Evolutionary conservation across 2,888 invertebrate genomes (phyloP).

Genomic region (Autographa pulchrina): DNA sequence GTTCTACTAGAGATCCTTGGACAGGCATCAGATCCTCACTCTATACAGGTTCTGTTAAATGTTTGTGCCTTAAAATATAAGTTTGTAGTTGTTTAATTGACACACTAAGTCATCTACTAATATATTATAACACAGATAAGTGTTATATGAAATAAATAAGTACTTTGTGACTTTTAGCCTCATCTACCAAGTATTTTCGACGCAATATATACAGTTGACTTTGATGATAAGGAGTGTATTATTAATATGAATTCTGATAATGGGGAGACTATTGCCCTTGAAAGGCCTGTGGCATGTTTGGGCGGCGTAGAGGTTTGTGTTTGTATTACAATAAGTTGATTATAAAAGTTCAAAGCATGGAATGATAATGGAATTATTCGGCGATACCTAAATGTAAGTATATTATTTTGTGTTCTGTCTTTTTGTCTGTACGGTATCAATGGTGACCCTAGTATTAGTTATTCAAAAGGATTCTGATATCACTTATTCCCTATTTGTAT

Average conservation of each 20-base stretch:
- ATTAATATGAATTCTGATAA: conserved; percentile 93
- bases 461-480: too few relatives aligned
- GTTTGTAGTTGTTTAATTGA: background rate
- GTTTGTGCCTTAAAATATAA: background rate
- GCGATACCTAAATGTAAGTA: too few relatives aligned
- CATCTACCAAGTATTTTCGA: conserved; percentile 96
- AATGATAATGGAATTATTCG: too few relatives aligned
- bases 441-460: too few relatives aligned
- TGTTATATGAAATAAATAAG: background rate
- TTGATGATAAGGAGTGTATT: conserved; percentile 94
- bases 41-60: conserved; percentile 89
- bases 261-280: conserved; percentile 92
- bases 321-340: too few relatives aligned
- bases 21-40: conserved; percentile 96
- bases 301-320: conserved; percentile 93
- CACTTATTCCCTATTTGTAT: too few relatives aligned
- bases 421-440: too few relatives aligned
- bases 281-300: conserved; percentile 91
- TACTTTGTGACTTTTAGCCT: conserved; percentile 75
- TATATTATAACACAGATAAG: background rate
- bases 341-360: too few relatives aligned
- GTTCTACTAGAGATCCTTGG: conserved; percentile 96
- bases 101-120: background rate
- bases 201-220: conserved; percentile 94
- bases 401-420: too few relatives aligned